Evolutionary conservation across 2,888 invertebrate genomes (phyloP).

Genomic region (Liopterus haemorrhoidalis): DNA sequence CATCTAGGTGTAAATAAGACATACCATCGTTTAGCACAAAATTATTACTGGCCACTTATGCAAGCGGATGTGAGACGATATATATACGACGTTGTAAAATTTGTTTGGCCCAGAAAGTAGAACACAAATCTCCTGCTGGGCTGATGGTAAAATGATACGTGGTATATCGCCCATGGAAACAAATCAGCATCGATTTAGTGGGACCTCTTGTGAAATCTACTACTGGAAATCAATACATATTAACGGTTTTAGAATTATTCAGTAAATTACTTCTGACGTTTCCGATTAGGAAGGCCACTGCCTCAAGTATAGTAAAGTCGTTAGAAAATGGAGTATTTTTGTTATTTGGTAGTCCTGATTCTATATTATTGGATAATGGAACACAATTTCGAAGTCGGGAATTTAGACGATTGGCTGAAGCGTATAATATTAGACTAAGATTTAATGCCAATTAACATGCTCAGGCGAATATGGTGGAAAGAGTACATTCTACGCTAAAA

Average conservation of each 20-base stretch:
- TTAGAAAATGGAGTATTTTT: conserved; percentile 18
- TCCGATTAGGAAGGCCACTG: conserved; percentile 5
- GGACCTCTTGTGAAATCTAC: not conserved
- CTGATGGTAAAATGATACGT: not conserved
- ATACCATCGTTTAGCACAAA: not conserved
- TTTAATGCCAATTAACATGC: conserved; percentile 33
- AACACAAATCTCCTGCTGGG: not conserved
- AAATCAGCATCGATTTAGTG: not conserved
- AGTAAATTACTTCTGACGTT: conserved; percentile 13
- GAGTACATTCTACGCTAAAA: conserved; percentile 34
- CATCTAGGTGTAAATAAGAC: conserved; percentile 5
- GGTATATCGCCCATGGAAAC: not conserved
- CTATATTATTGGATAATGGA: conserved; percentile 27
- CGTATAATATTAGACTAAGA: conserved; percentile 21
- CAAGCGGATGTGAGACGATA: conserved; percentile 5
- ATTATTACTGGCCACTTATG: conserved; percentile 24
- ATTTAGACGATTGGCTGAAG: conserved; percentile 19
- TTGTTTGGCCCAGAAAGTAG: conserved; percentile 1
- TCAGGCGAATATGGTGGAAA: conserved; percentile 35
- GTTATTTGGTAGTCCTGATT: conserved; percentile 26
- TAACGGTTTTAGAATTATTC: not conserved
- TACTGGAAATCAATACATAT: not conserved
- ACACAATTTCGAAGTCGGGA: conserved; percentile 22
- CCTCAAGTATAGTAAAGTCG: not conserved
- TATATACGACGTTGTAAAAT: not conserved